These are phyloP conservation scores for Temnothorax nylanderi DNA, from an alignment of 1,140 invertebrate species.

Conservation along the genomic window DNA sequence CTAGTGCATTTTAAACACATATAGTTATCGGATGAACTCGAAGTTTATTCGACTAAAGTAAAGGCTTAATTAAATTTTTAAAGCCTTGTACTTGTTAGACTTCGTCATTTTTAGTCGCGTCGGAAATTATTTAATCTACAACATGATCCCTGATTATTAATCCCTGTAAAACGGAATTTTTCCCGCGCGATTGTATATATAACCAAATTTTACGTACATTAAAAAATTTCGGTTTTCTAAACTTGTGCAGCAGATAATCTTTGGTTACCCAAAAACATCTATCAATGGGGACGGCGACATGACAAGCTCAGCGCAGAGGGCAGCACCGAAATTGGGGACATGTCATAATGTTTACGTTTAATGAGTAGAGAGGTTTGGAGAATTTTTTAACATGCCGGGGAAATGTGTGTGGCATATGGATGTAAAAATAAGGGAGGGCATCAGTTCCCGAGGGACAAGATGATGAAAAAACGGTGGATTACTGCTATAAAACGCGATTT, in stretches of 20 bases:
- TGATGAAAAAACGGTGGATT: no score
- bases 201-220: constrained; percentile 55
- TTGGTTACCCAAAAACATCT: constrained; percentile 75
- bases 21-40: constrained; percentile 40
- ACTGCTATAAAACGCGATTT: no score
- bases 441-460: no score
- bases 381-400: no score
- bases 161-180: constrained; percentile 62
- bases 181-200: constrained; percentile 25
- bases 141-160: constrained; percentile 71
- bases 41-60: constrained; percentile 40
- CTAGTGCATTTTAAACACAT: no score
- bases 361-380: no score
- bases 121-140: constrained; percentile 65
- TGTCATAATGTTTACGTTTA: no score
- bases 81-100: constrained; percentile 40
- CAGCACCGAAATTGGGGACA: no score
- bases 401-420: no score
- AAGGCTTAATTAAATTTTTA: constrained; percentile 63
- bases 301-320: no score
- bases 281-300: no score
- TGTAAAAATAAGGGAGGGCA: no score
- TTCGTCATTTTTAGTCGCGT: constrained; percentile 61
- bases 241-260: constrained; percentile 72
- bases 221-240: constrained; percentile 61